Percentiles rank a stretch among this genome's conserved stretches.
Evolutionary conservation across 30 jellyfish, hydroid and myxozoan species (phyloP).

Genomic region (Nemopilema nomurai): DNA sequence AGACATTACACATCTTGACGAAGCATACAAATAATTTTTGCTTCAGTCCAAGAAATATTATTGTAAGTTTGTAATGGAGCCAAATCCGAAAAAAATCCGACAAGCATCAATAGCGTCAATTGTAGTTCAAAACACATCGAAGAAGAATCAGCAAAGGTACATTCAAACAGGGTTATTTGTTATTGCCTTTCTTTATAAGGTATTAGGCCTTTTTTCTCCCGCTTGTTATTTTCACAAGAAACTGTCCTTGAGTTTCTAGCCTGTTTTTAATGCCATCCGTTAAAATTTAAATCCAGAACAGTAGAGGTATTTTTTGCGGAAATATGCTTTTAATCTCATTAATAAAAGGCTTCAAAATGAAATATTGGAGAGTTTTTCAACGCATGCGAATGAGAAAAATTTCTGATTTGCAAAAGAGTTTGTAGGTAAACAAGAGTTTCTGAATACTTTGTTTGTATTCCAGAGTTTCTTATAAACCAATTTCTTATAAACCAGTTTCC

Average conservation of each 20-base stretch:
- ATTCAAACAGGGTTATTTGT: conserved; percentile 30
- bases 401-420: conserved; percentile 32
- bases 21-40: conserved; percentile 30
- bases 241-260: conserved; percentile 37
- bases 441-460: too few relatives aligned
- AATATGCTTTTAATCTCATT: conserved; percentile 25
- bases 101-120: conserved; percentile 44
- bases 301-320: conserved; percentile 8
- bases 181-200: conserved; percentile 8
- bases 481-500: conserved; percentile 31
- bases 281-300: conserved; percentile 1
- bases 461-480: conserved; percentile 17
- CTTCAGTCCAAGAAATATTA: conserved; percentile 34
- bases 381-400: conserved; percentile 29
- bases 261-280: conserved; percentile 5
- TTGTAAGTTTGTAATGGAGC: conserved; percentile 41
- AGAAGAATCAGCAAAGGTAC: conserved; percentile 43
- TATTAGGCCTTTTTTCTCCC: conserved; percentile 35
- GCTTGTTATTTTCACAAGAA: conserved; percentile 30
- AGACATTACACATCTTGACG: conserved; percentile 51
- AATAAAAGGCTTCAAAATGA: conserved; percentile 28
- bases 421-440: too few relatives aligned
- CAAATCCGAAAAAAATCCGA: conserved; percentile 52
- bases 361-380: conserved; percentile 36
- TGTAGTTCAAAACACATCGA: conserved; percentile 50